phyloP scores from a whole-genome alignment of 2,113 vertebrate species.

The Ctenodactylus gundi region DNA sequence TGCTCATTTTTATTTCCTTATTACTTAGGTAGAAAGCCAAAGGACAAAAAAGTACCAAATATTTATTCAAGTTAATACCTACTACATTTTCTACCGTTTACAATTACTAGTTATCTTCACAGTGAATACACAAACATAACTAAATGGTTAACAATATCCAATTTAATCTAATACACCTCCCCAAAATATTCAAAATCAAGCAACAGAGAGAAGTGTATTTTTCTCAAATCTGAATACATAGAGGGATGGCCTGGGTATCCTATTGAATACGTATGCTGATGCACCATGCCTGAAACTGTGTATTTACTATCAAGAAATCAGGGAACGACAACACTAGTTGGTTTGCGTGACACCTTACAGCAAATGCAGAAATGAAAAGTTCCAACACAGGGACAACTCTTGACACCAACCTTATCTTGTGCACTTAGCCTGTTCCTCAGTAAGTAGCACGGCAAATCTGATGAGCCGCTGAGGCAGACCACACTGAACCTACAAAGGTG shows the following conservation, averaged over 20 bases:
- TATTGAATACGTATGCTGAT: neutral
- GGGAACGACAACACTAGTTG: neutral
- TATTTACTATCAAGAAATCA: neutral
- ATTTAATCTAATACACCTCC: neutral
- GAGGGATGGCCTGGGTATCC: neutral
- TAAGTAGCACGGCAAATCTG: neutral
- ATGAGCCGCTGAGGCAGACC: neutral
- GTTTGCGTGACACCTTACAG: neutral
- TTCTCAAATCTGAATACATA: neutral
- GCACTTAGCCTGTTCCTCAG: neutral
- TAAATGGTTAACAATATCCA: neutral
- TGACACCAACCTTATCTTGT: neutral
- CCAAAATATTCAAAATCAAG: slow-evolving; percentile 1
- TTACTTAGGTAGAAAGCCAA: neutral
- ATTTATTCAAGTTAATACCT: neutral
- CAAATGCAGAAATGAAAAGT: neutral
- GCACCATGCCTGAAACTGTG: neutral
- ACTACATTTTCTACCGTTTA: neutral
- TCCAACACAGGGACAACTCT: neutral
- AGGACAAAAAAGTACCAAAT: neutral
- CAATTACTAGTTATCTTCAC: neutral
- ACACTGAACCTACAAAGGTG: neutral
- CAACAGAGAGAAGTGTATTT: neutral
- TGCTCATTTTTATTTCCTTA: neutral
- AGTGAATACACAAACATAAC: neutral